Base-by-base conservation (phyloP, 2,113 vertebrate species). In the Hoplias malabaricus region DNA sequence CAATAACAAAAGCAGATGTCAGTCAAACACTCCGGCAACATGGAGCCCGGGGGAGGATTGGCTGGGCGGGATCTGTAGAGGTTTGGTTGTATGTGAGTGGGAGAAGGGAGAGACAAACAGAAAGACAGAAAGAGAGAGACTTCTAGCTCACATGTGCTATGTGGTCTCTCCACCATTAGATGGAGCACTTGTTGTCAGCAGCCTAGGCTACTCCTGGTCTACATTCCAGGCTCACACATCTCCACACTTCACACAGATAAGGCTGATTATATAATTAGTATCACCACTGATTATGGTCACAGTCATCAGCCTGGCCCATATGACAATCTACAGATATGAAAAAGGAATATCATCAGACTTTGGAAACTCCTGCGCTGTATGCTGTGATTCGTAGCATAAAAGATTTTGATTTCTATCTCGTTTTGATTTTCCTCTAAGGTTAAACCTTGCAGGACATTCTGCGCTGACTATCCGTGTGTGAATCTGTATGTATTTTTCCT, bases 181-280 rank as follows among this genome's bases (percentile, higher is more conserved):
- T 94, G 94, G 94, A 93, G 92, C 89, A 87, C 94, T 95, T 95
- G 93, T 86, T 92, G 93, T 91, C 92, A 90, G 87, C 92, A 93
- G 92, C 42, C 73, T 65, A 63, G 19, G 56, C n/a, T 68, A 53
- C 42, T 75, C 56, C 57, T 5, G 36, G 69, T 65, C 50, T 75
- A 43, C 75, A 50, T 75, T 82, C 67, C 57, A 40, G 42, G 8
- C 53, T 83, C 73, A 65, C 68, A 66, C 46, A n/a, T 83, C 73
- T 68, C 38, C 72, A 79, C 33, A 29, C 70, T 75, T 74, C 72
- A 75, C 65, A 57, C 77, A 82, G 72, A 75, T 40, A 33, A 79
- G 23, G 69, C 77, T 79, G 81, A 82, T 82, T 79, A 82, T 72
- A 79, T 82, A 79, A 82, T 82, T 79, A 82, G 75, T 63, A 82